These are phyloP conservation scores for Zaprionus kolodkinae DNA, from an alignment of 1,140 invertebrate genomes.

Conservation along the genomic window DNA sequence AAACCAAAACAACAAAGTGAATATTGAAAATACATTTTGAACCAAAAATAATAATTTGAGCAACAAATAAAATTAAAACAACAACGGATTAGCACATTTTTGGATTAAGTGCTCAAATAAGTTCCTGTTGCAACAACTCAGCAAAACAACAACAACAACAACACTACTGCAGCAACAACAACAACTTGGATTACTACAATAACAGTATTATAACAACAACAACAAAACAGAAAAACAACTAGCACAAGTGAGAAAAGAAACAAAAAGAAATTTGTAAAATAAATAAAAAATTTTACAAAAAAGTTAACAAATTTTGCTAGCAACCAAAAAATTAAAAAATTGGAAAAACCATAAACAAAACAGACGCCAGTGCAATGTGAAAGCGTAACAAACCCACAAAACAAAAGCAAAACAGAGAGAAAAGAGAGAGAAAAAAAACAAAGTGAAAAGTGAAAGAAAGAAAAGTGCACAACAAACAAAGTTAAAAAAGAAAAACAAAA, in stretches of 20 bases:
- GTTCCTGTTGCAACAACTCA: conserved; percentile 70
- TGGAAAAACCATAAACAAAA: conserved; percentile 41
- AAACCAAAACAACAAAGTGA: conserved; percentile 8
- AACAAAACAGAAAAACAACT: conserved; percentile 22
- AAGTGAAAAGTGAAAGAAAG: conserved; percentile 57
- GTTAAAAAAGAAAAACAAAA: conserved; percentile 30
- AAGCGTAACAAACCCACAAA: conserved; percentile 50
- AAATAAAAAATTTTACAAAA: conserved; percentile 25
- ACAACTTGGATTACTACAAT: conserved; percentile 73
- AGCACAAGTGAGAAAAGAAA: conserved; percentile 39
- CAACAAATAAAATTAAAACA: conserved; percentile 33
- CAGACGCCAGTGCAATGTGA: conserved; percentile 34
- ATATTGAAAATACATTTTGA: conserved; percentile 26
- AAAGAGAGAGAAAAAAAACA: conserved; percentile 59
- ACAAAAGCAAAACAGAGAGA: conserved; percentile 39
- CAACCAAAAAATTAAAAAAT: conserved; percentile 55
- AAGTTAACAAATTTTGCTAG: conserved; percentile 61
- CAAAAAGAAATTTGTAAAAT: conserved; percentile 9
- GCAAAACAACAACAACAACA: conserved; percentile 57
- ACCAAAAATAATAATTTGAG: conserved; percentile 25
- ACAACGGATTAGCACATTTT: conserved; percentile 60
- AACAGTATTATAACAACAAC: conserved; percentile 67
- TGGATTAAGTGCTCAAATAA: conserved; percentile 77
- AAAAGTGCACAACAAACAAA: conserved; percentile 41
- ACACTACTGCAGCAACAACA: conserved; percentile 55